Percentiles rank a stretch among this genome's conserved stretches.
Conservation (phyloP, 2,888 invertebrate genomes). For the Oscheius sp. region DNA sequence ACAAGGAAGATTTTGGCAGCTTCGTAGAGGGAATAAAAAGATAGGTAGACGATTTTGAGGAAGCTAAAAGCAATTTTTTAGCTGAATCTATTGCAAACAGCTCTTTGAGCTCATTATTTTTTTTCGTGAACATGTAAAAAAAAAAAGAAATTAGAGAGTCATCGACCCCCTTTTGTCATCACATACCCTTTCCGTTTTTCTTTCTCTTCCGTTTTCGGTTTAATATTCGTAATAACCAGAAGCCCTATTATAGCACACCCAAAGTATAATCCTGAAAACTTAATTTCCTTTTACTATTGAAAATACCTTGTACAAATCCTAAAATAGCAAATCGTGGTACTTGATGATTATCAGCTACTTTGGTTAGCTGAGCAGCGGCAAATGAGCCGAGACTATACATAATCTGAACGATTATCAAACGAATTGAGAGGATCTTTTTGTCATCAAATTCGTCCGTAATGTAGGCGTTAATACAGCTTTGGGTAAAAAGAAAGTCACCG, state of each 20-base stretch:
- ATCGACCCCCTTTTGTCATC: no score
- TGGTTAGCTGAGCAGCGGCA: conserved; percentile 50
- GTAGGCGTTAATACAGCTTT: conserved; percentile 62
- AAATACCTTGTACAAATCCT: conserved; percentile 42
- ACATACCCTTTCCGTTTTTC: neutral
- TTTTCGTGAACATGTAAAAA: no score
- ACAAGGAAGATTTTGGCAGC: conserved; percentile 48
- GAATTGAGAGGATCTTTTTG: conserved; percentile 58
- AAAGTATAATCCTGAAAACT: conserved; percentile 21
- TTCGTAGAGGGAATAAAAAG: conserved; percentile 50
- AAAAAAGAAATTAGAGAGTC: no score
- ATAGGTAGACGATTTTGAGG: conserved; percentile 38
- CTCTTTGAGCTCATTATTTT: no score
- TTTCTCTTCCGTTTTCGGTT: neutral
- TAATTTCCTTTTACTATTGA: neutral
- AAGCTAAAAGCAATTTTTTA: conserved; percentile 20
- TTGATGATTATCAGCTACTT: conserved; percentile 40
- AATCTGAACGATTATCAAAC: conserved; percentile 62
- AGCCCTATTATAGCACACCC: conserved; percentile 17
- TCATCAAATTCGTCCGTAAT: conserved; percentile 59
- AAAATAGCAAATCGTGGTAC: conserved; percentile 41
- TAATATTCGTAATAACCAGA: conserved; percentile 3
- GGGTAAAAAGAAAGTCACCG: conserved; percentile 61
- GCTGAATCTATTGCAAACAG: no score
- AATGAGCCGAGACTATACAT: conserved; percentile 60